phyloP scores from a whole-genome alignment of 2,888 invertebrate genomes.

The Agrochola litura region DNA sequence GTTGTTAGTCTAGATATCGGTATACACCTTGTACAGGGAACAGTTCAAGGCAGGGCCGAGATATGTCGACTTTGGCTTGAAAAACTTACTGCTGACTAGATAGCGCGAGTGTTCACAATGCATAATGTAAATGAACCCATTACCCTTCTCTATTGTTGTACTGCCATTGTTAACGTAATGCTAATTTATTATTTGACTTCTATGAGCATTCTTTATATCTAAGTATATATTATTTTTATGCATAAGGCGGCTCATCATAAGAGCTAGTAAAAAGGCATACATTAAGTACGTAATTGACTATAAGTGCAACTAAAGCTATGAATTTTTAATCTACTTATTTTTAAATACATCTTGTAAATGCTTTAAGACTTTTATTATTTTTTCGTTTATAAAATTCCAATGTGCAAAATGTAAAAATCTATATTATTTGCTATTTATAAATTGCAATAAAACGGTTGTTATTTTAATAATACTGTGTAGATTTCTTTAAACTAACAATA shows the following conservation, averaged over 20 bases:
- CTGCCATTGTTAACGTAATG: conserved; percentile 18
- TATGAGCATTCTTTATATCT: conserved; percentile 23
- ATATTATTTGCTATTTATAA: conserved; percentile 13
- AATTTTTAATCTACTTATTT: conserved; percentile 5
- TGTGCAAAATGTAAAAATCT: conserved; percentile 61
- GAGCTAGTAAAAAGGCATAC: conserved; percentile 51
- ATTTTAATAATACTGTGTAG: conserved; percentile 40
- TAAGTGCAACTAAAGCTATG: conserved; percentile 48
- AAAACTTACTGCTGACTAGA: conserved; percentile 9
- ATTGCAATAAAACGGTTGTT: conserved; percentile 5
- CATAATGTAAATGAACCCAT: conserved; percentile 26
- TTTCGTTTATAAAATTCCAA: conserved; percentile 37
- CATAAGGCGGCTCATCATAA: conserved; percentile 63
- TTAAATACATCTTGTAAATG: conserved; percentile 33
- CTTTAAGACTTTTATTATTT: conserved; percentile 12
- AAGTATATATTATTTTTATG: conserved; percentile 5
- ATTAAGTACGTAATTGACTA: conserved; percentile 51
- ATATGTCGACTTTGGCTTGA: conserved; percentile 5
- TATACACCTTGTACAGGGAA: not conserved
- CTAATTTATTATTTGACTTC: conserved; percentile 11
- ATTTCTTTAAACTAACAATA: conserved; percentile 41
- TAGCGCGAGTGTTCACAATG: conserved; percentile 9
- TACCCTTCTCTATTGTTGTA: conserved; percentile 23
- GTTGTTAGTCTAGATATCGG: not conserved
- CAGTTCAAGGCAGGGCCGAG: not conserved